Conservation (phyloP, 2,888 invertebrate species). For the Metallyticus violacea region DNA sequence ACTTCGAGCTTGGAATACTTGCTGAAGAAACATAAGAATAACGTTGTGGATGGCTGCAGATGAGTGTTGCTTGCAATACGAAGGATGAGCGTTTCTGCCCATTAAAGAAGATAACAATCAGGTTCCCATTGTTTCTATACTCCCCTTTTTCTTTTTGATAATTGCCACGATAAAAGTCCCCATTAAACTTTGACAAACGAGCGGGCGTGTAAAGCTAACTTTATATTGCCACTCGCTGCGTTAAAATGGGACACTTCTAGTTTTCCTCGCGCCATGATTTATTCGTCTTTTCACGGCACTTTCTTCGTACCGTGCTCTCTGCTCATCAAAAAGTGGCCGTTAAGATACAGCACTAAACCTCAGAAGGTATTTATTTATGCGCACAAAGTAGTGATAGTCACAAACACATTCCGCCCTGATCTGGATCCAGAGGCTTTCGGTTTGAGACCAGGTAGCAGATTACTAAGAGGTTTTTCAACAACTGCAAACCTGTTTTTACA, state of each 20-base stretch:
- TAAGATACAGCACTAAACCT: not conserved
- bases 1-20: not conserved
- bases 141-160: slow-evolving; percentile 1
- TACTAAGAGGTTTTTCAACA: too few relatives aligned
- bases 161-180: slow-evolving; percentile 15
- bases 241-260: not conserved
- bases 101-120: not conserved
- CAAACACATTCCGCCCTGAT: too few relatives aligned
- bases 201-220: not conserved
- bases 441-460: too few relatives aligned
- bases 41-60: too few relatives aligned
- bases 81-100: not conserved
- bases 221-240: not conserved
- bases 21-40: not conserved
- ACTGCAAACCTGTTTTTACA: too few relatives aligned
- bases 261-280: not conserved
- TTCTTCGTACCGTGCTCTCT: not conserved
- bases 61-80: not conserved
- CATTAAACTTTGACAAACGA: slow-evolving; percentile 15
- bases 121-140: slow-evolving; percentile 4
- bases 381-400: too few relatives aligned
- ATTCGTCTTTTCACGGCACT: not conserved
- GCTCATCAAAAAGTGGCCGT: not conserved
- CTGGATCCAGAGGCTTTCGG: too few relatives aligned
- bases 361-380: too few relatives aligned